These are phyloP conservation scores for Mesocentrotus franciscanus DNA, from an alignment of 53 echinoderm and acorn worm species.

Conservation along the genomic window DNA sequence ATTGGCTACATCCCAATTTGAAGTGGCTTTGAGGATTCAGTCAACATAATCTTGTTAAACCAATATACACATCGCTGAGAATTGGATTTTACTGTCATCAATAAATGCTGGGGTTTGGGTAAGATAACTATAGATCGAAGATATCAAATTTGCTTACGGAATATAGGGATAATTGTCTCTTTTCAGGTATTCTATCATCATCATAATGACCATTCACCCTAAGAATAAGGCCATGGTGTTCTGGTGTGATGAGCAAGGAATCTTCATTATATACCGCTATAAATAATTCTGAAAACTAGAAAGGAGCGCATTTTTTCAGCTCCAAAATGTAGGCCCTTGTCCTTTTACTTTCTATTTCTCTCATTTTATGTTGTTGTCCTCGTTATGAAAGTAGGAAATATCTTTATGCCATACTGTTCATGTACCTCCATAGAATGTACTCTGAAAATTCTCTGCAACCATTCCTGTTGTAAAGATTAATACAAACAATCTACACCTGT, in stretches of 20 bases:
- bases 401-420: not conserved
- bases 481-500: not conserved
- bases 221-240: not conserved
- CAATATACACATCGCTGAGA: not conserved
- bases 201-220: not conserved
- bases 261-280: not conserved
- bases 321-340: too few species aligned
- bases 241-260: not conserved
- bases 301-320: too few species aligned
- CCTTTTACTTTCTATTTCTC: not conserved
- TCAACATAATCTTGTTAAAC: constrained; percentile 2
- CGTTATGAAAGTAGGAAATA: not conserved
- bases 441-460: not conserved
- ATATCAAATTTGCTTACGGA: not conserved
- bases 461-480: not conserved
- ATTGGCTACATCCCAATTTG: not conserved
- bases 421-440: too few species aligned
- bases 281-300: not conserved
- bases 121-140: not conserved
- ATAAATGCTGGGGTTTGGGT: not conserved
- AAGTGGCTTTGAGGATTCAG: not conserved
- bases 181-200: not conserved
- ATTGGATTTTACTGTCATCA: not conserved
- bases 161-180: not conserved
- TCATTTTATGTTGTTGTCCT: not conserved